phyloP scores from a whole-genome alignment of 1,140 invertebrate species.

The Asobara japonica region DNA sequence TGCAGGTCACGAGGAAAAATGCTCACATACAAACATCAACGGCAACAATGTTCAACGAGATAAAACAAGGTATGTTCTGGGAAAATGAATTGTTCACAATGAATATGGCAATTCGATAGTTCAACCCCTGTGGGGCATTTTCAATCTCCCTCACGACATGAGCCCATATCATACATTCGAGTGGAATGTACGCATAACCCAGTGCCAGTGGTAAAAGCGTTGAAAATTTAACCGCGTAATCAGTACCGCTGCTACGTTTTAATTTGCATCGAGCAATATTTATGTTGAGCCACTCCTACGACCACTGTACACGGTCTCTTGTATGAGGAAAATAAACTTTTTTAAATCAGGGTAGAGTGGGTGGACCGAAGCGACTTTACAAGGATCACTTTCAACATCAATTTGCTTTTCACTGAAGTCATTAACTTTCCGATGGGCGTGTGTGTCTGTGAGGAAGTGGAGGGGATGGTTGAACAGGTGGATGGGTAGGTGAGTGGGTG shows the following conservation, averaged over 20 bases:
- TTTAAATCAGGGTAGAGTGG: not conserved
- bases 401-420: not conserved
- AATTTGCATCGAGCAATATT: slow-evolving; percentile 5
- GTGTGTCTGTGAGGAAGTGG: not conserved
- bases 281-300: not conserved
- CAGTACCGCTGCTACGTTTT: not conserved
- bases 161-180: not conserved
- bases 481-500: no score
- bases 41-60: not conserved
- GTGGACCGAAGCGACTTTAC: not conserved
- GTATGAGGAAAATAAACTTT: not conserved
- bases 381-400: not conserved
- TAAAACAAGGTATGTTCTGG: not conserved
- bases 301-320: not conserved
- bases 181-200: not conserved
- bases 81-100: not conserved
- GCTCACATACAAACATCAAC: not conserved
- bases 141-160: not conserved
- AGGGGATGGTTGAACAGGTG: not conserved
- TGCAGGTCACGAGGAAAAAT: no score
- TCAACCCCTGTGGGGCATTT: not conserved
- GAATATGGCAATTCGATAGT: not conserved
- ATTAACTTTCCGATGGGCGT: not conserved
- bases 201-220: not conserved
- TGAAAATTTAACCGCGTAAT: not conserved